A percentile compares a stretch with the other conserved stretches of the same genome.
These are phyloP conservation scores for Amblyteles armatorius DNA, from an alignment of 2,888 invertebrate genomes.

Conservation along the genomic window DNA sequence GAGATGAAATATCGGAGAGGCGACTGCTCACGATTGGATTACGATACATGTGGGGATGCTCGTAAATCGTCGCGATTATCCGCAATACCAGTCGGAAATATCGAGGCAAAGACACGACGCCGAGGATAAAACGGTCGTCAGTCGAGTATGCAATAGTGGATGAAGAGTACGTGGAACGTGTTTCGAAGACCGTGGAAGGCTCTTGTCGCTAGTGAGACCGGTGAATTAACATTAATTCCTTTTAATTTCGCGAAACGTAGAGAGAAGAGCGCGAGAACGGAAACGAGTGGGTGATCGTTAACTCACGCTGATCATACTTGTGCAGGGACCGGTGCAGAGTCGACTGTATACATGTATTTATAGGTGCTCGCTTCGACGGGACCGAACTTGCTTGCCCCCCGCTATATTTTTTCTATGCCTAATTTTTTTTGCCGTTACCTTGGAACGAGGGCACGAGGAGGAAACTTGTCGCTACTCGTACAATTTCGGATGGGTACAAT, in stretches of 20 bases:
- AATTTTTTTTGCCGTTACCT: background rate
- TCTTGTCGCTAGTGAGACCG: background rate
- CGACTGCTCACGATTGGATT: background rate
- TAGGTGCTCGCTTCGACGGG: background rate
- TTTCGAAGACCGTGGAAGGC: conserved; percentile 26
- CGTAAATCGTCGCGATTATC: conserved; percentile 7
- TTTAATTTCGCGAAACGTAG: conserved; percentile 50
- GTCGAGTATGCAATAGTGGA: conserved; percentile 8
- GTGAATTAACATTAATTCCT: conserved; percentile 64
- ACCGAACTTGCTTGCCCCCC: background rate
- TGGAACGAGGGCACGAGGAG: background rate
- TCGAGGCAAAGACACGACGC: conserved; percentile 20
- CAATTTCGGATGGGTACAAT: background rate
- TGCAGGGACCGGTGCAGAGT: background rate
- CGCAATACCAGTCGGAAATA: background rate
- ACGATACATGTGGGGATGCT: background rate
- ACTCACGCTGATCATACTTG: conserved; percentile 42
- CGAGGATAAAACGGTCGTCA: conserved; percentile 16
- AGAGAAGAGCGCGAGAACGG: conserved; percentile 49
- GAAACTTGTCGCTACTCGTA: background rate
- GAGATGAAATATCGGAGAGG: background rate
- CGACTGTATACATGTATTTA: background rate
- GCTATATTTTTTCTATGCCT: background rate
- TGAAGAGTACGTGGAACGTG: conserved; percentile 6
- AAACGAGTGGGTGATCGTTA: conserved; percentile 66